Base-by-base conservation (phyloP, 2,113 vertebrate genomes). In the Acanthochromis polyacanthus region DNA sequence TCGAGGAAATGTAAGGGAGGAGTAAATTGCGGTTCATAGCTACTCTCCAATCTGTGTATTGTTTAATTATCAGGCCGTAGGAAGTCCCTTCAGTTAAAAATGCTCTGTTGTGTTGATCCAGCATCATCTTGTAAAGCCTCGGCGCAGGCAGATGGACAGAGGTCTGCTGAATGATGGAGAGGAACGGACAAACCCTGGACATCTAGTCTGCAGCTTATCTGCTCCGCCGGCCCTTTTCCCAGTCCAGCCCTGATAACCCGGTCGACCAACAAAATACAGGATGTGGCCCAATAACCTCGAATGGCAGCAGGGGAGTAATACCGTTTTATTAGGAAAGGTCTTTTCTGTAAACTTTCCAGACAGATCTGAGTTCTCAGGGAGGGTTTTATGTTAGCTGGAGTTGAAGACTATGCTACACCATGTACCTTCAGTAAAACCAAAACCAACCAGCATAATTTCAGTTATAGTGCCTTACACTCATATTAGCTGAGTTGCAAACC, bases 31-130 rank as follows among this genome's bases (percentile, higher is more conserved):
- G 92, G 94, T 95, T 92, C 88, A 90, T 83, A 84, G 69, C 22
- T 85, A 91, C 78, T 82, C 80, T 93, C 88, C 87, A 93, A 92
- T 91, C 90, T 90, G 71, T 90, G 92, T 90, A 95, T 96, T 96
- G 97, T 97, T 93, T 86, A 17, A 28, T 65, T 94, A 93, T 94
- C 92, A 80, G 81, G 63, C 48, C 68, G 63, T 50, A 73, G 83
- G 89, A 94, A 93, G 84, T 89, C 23, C 86, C 76, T 51, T 90
- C 71, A 80, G 86, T 92, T 89, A 89, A 84, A 88, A 88, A 86
- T 66, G 80, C 3, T 28, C 56, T 52, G 43, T 23, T 85, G 57
- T 78, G 64, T 76, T 75, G 67, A 58, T 70, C 77, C 14, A 57
- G 25, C 63, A 64, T 81, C 43, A 6, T 88, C 46, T 16, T 45